These are phyloP conservation scores for Psix sp. DNA, from an alignment of 1,140 invertebrate genomes.

Conservation along the genomic window DNA sequence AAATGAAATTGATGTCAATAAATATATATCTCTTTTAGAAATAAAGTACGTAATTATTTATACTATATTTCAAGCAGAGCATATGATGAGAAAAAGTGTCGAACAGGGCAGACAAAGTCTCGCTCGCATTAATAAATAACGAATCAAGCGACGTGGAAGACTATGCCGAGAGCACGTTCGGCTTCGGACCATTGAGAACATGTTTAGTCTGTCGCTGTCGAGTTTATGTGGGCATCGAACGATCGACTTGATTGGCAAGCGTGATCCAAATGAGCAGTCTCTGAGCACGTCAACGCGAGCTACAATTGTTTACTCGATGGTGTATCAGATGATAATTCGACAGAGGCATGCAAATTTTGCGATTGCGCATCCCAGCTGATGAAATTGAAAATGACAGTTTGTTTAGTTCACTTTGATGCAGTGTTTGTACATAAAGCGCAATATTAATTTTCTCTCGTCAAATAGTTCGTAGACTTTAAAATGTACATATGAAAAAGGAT, in stretches of 20 bases:
- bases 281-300: constrained; percentile 11
- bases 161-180: constrained; percentile 15
- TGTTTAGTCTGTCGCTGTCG: constrained; percentile 38
- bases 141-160: constrained; percentile 29
- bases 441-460: too few species aligned
- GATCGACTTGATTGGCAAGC: constrained; percentile 17
- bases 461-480: too few species aligned
- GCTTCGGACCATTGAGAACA: constrained; percentile 4
- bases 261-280: constrained; percentile 15
- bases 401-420: too few species aligned
- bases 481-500: too few species aligned
- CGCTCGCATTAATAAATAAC: constrained; percentile 36
- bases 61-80: too few species aligned
- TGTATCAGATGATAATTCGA: not conserved
- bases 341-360: not conserved
- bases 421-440: too few species aligned
- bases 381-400: constrained; percentile 6
- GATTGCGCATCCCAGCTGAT: not conserved
- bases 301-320: constrained; percentile 14
- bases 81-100: too few species aligned
- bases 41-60: too few species aligned
- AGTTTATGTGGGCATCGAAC: constrained; percentile 3
- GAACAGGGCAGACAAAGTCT: too few species aligned
- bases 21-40: too few species aligned
- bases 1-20: too few species aligned